These are phyloP conservation scores for Limnephilus auricula DNA, from an alignment of 2,888 invertebrate species.

Conservation along the genomic window DNA sequence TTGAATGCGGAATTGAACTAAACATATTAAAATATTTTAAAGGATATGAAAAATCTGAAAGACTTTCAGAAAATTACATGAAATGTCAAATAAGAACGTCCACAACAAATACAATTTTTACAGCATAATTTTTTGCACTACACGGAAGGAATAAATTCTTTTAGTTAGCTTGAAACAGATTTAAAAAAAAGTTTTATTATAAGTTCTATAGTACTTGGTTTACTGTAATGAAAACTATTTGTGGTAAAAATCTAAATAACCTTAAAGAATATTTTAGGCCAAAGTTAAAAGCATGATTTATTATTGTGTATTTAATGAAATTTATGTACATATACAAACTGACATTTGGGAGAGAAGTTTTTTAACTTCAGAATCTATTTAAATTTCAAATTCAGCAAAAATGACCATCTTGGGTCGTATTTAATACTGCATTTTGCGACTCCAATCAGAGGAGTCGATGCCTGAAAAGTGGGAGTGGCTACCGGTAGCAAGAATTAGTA, in stretches of 20 bases:
- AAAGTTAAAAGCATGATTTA: not conserved
- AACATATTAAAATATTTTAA: too few relatives aligned
- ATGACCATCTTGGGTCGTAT: not conserved
- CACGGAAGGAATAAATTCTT: not conserved
- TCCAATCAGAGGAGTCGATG: constrained; percentile 21
- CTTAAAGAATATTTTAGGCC: not conserved
- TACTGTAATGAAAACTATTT: not conserved
- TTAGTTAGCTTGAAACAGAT: too few relatives aligned
- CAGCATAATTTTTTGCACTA: not conserved
- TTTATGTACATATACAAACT: not conserved
- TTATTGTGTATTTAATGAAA: not conserved
- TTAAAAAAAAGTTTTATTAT: not conserved
- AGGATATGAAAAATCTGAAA: not conserved
- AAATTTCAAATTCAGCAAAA: not conserved
- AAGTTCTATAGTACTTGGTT: not conserved
- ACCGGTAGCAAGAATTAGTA: not conserved
- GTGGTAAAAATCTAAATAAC: not conserved
- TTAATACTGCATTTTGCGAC: constrained; percentile 24
- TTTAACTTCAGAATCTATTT: not conserved
- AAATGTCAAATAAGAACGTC: too few relatives aligned
- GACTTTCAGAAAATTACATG: not conserved
- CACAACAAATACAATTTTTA: too few relatives aligned
- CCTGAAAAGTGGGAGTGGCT: constrained; percentile 57
- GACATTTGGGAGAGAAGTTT: not conserved
- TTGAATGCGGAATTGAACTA: not conserved